phyloP scores from a whole-genome alignment of 2,797 vertebrate genomes.

The Darevskia mixta region DNA sequence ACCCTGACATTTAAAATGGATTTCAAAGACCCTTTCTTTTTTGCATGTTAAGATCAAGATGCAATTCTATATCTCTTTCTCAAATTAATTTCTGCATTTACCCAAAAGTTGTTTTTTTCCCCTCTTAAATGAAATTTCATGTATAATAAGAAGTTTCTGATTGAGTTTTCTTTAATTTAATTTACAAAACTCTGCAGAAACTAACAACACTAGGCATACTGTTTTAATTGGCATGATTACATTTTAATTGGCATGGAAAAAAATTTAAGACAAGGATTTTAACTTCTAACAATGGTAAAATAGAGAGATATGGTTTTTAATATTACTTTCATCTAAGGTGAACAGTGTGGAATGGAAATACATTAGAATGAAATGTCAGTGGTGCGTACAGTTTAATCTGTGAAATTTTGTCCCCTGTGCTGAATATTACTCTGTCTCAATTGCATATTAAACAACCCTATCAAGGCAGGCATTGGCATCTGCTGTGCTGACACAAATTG shows the following conservation, averaged over 20 bases:
- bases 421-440: constrained; percentile 91
- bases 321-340: constrained; percentile 87
- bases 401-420: constrained; percentile 88
- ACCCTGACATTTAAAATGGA: constrained; percentile 36
- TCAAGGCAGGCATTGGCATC: constrained; percentile 95
- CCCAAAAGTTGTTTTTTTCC: constrained; percentile 64
- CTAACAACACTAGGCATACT: constrained; percentile 75
- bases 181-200: constrained; percentile 69
- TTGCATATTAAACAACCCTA: constrained; percentile 97
- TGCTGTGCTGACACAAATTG: constrained; percentile 99
- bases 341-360: constrained; percentile 85
- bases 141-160: constrained; percentile 72
- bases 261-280: constrained; percentile 85
- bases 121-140: constrained; percentile 68
- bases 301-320: constrained; percentile 86
- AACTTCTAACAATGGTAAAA: constrained; percentile 88
- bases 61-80: constrained; percentile 58
- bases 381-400: constrained; percentile 91
- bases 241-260: constrained; percentile 89
- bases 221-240: constrained; percentile 89
- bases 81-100: constrained; percentile 66
- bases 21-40: constrained; percentile 42
- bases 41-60: constrained; percentile 57
- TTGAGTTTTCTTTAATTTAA: constrained; percentile 77
- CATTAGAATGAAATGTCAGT: constrained; percentile 88